Percentiles rank a stretch among this genome's conserved stretches.
These are phyloP conservation scores for Drosophila arizonae DNA, from an alignment of 1,140 invertebrate species.

Conservation along the genomic window DNA sequence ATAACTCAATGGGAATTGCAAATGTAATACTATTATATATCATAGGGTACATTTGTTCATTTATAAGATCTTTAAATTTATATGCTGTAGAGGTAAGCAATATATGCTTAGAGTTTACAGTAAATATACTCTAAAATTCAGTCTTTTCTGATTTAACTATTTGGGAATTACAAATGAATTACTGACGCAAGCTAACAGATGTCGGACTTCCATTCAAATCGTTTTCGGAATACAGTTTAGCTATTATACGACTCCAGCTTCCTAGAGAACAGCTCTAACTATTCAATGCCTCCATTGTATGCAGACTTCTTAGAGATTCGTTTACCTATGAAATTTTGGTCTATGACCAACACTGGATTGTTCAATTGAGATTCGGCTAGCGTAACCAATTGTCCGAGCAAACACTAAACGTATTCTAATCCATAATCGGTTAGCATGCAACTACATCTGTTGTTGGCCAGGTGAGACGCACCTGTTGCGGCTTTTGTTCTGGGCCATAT, in stretches of 20 bases:
- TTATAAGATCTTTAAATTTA: no score
- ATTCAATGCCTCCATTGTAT: no score
- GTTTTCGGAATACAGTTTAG: not conserved
- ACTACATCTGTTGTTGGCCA: conserved; percentile 9
- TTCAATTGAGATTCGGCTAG: not conserved
- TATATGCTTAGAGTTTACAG: no score
- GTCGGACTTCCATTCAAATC: no score
- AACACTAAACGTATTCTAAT: not conserved
- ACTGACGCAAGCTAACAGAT: not conserved
- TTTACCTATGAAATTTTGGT: no score
- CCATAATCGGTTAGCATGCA: conserved; percentile 4
- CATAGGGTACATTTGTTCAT: no score
- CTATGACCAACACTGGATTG: no score
- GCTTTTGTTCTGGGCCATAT: conserved; percentile 40
- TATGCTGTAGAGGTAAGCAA: no score
- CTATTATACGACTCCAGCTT: not conserved
- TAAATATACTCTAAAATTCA: no score
- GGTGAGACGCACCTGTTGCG: conserved; percentile 31
- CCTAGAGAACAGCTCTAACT: not conserved
- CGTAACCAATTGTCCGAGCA: conserved; percentile 16
- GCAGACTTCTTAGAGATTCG: no score
- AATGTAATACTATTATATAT: no score
- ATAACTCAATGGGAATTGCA: no score
- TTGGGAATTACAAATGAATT: conserved; percentile 2
- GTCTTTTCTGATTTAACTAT: not conserved